Conservation (phyloP, 2,888 invertebrate species). For the Rhodophaea formosa region DNA sequence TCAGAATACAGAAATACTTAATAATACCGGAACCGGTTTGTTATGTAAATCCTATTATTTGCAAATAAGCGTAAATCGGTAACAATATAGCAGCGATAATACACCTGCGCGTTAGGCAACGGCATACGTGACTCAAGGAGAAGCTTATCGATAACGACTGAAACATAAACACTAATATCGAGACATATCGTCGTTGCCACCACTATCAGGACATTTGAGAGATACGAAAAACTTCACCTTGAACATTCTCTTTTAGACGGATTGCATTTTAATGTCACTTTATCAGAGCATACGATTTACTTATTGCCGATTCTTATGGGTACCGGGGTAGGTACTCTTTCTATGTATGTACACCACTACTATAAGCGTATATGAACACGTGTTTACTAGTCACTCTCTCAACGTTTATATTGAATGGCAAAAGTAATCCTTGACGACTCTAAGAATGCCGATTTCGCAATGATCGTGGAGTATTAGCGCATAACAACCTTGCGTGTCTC, state of each 20-base stretch:
- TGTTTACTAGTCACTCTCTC: neutral
- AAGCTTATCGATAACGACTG: slow-evolving; percentile 59
- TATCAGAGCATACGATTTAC: neutral
- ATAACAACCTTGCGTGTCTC: slow-evolving; percentile 20
- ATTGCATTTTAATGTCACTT: slow-evolving; percentile 31
- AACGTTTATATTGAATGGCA: neutral
- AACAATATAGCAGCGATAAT: slow-evolving; percentile 30
- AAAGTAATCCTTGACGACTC: neutral
- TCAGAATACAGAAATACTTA: slow-evolving; percentile 16
- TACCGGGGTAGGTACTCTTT: neutral
- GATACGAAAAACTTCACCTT: slow-evolving; percentile 66
- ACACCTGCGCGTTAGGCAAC: slow-evolving; percentile 55
- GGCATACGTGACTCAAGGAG: slow-evolving; percentile 74
- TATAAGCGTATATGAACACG: neutral
- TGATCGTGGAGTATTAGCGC: slow-evolving; percentile 9
- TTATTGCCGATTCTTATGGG: neutral
- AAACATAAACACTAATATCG: slow-evolving; percentile 68
- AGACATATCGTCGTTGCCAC: slow-evolving; percentile 54
- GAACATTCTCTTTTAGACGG: slow-evolving; percentile 43
- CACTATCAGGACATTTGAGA: slow-evolving; percentile 53
- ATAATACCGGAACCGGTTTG: slow-evolving; percentile 11
- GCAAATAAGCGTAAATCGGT: slow-evolving; percentile 28
- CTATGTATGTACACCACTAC: neutral
- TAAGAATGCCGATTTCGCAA: slow-evolving; percentile 18
- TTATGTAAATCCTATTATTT: slow-evolving; percentile 27